phyloP scores from a whole-genome alignment of 2,113 vertebrate species.

The pig (Sus scrofa) region T2T-Sscrofa CM000826.6:133290001-133290500 shows the following conservation, averaged over 20 bases:
- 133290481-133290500: neutral
- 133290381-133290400: neutral
- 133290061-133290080: constrained; percentile 25
- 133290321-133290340: neutral
- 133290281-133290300: constrained; percentile 70
- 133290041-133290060: constrained; percentile 12
- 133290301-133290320: neutral
- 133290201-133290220: constrained; percentile 36
- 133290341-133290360: neutral
- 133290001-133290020: neutral
- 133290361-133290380: neutral
- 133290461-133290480: neutral
- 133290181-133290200: constrained; percentile 44
- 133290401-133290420: neutral
- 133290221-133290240: constrained; percentile 56
- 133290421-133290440: constrained; percentile 11
- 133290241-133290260: constrained; percentile 30
- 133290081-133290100: constrained; percentile 34
- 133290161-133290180: constrained; percentile 43
- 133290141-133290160: constrained; percentile 54
- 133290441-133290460: constrained; percentile 35
- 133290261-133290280: constrained; percentile 74
- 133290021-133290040: neutral
- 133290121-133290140: constrained; percentile 67
- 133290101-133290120: constrained; percentile 49